phyloP scores from a whole-genome alignment of 2,113 vertebrate species.

The Ptychochromis oligacanthus region DNA sequence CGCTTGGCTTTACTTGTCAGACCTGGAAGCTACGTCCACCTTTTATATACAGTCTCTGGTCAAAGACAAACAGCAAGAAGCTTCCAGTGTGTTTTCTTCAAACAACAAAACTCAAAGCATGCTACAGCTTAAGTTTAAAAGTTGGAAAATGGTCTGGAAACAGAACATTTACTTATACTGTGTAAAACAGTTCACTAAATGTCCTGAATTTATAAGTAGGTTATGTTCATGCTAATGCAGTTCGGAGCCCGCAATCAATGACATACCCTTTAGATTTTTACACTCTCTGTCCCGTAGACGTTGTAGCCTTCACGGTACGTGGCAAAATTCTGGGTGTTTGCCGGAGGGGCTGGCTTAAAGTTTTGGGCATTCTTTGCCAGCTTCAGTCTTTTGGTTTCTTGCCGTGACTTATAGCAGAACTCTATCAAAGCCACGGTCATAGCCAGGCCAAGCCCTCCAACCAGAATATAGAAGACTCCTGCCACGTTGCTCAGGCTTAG shows the following conservation, averaged over 20 bases:
- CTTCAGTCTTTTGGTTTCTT: constrained; percentile 97
- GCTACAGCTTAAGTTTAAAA: neutral
- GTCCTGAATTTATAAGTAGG: neutral
- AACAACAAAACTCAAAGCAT: neutral
- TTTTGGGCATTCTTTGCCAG: constrained; percentile 95
- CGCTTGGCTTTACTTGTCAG: neutral
- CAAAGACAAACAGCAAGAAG: neutral
- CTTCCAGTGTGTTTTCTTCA: neutral
- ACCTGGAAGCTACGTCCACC: neutral
- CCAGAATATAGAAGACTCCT: constrained; percentile 99
- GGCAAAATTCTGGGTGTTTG: constrained; percentile 95
- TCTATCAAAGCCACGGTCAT: constrained; percentile 99
- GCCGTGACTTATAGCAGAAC: constrained; percentile 99
- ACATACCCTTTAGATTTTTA: constrained; percentile 94
- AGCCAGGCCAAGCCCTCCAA: constrained; percentile 96
- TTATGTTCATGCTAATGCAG: neutral
- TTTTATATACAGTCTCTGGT: constrained; percentile 1
- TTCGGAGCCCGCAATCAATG: neutral
- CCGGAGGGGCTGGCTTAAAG: constrained; percentile 93
- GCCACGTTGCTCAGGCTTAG: constrained; percentile 99
- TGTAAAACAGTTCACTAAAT: neutral
- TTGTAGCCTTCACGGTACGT: constrained; percentile 99
- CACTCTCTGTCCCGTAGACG: constrained; percentile 98
- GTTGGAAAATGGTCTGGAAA: neutral
- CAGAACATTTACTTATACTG: neutral